Evolutionary conservation across 2,888 invertebrate genomes (phyloP), one percentile per base, ranked within the genome.

Genomic region (Gari tellinella): DNA sequence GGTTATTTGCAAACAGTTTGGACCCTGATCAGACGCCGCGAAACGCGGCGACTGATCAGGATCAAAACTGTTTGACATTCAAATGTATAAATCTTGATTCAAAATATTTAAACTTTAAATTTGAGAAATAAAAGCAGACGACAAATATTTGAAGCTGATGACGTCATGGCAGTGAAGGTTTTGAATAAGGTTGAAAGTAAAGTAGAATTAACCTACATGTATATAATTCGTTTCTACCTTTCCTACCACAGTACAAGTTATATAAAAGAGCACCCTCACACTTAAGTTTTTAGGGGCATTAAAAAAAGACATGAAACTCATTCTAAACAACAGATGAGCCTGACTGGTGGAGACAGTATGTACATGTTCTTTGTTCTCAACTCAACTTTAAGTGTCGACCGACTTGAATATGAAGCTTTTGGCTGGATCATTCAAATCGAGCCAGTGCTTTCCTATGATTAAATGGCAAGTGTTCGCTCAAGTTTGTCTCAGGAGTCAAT

Each of bases 401-500:
- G 17, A 38, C 12, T 26, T 57, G 49, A 40, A 57, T 65, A 15
- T 23, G 40, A 17, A 64, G 23, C 26, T 64, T 56, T 14, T 56
- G 56, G 23, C 49, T 64, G 10, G 55, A 56, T 49, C 64, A 64
- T 31, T 56, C 15, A 41, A 64, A 64, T 25, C 56, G n/a, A 46
- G 56, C 45, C 15, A 64, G 31, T 41, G 64, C 55, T 37, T 56
- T 55, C 45, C 48, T 64, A 19, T 43, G 31, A 23, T 31, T 48
- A 46, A 40, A 45, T 19, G 56, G 56, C 23, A 64, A 53, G 31
- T 56, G 56, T 21, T 40, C 41, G 12, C 37, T 49, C 17, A 64
- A 37, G 49, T 64, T 56, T 41, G 40, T 64, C 25, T 55, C 56
- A 12, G 45, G 23, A 64, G 55, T 46, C 26, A 64, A 49, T n/a